Evolutionary conservation across 2,113 vertebrate species (phyloP), one percentile per base, ranked within the genome.

Genomic region (Sciurus niger): DNA sequence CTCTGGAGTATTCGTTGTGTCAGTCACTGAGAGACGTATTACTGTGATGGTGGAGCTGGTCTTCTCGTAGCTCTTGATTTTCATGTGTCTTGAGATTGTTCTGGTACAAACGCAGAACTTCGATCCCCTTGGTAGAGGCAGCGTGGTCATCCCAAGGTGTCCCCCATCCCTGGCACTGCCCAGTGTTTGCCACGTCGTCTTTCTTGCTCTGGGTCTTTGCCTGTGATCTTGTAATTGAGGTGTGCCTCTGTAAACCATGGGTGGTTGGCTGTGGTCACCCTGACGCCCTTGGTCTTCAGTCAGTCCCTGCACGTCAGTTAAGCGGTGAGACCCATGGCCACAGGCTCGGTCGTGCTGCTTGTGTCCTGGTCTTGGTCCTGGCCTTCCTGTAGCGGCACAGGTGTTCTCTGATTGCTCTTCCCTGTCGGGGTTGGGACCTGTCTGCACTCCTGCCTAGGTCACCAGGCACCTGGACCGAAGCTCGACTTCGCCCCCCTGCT

Each of bases 331-430:
- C 0, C 2, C 17, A 32, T 13, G 4, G 11, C n/a, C 53, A 30
- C 6, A n/a, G 74, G 14, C 2, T 0, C 53, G 2, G 0, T 3
- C 4, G 18, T 12, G 8, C 37, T 18, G 0, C 60, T 8, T 24
- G 76, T 25, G 28, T 68, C 28, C 1, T 32, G 17, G 32, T n/a
- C 67, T 18, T 78, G 60, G 20, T 8, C 34, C 40, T 34, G 8
- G 11, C 22, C 20, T 30, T 20, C 53, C 46, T 25, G 65, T 30
- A 10, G 53, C 53, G 43, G 24, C 2, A 0, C 1, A 17, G 6
- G 30, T n/a, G 17, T 48, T 63, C 16, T 48, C 7, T 48, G 3
- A 24, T 37, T 58, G 58, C 13, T 28, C 1, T 37, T 63, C 60
- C 60, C 60, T 63, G 60, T 63, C 25, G 60, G 60, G 2, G 60